These are phyloP conservation scores for Microplitis demolitor DNA, from an alignment of 1,140 invertebrate species.

Conservation along the genomic window DNA sequence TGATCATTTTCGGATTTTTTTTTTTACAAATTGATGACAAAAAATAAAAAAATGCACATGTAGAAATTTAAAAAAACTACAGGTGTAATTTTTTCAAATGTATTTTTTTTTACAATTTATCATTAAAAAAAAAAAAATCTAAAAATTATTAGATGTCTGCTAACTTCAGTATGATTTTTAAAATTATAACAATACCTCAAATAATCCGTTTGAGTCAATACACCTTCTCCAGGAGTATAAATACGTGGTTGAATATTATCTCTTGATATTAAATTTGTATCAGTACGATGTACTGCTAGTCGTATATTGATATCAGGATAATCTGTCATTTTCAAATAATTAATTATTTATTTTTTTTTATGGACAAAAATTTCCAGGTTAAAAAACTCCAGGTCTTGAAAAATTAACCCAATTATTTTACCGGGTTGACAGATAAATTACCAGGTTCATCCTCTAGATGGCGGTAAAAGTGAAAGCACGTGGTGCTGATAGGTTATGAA, in stretches of 20 bases:
- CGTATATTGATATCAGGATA: conserved; percentile 54
- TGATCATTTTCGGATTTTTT: too few relatives aligned
- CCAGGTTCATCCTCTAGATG: too few relatives aligned
- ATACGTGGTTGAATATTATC: conserved; percentile 67
- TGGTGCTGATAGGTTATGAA: too few relatives aligned
- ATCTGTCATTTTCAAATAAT: conserved; percentile 30
- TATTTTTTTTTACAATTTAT: too few relatives aligned
- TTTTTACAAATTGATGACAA: too few relatives aligned
- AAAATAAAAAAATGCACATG: too few relatives aligned
- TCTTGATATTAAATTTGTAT: conserved; percentile 63
- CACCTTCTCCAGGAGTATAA: conserved; percentile 86
- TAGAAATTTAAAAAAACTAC: too few relatives aligned
- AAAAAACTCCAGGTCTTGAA: background rate
- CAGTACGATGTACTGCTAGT: conserved; percentile 56
- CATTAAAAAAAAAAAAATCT: conserved; percentile 9
- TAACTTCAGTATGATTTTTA: background rate
- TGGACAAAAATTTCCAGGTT: background rate
- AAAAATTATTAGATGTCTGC: background rate
- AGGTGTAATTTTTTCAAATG: too few relatives aligned
- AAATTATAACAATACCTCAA: conserved; percentile 69
- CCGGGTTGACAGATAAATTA: too few relatives aligned
- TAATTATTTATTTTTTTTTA: background rate
- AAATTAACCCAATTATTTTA: background rate
- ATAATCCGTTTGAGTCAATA: conserved; percentile 81
- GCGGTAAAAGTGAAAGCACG: too few relatives aligned